Percentiles rank a stretch among this genome's conserved stretches.
These are phyloP conservation scores for Rhodeus uyekii DNA, from an alignment of 2,797 vertebrate genomes.

Conservation along the genomic window DNA sequence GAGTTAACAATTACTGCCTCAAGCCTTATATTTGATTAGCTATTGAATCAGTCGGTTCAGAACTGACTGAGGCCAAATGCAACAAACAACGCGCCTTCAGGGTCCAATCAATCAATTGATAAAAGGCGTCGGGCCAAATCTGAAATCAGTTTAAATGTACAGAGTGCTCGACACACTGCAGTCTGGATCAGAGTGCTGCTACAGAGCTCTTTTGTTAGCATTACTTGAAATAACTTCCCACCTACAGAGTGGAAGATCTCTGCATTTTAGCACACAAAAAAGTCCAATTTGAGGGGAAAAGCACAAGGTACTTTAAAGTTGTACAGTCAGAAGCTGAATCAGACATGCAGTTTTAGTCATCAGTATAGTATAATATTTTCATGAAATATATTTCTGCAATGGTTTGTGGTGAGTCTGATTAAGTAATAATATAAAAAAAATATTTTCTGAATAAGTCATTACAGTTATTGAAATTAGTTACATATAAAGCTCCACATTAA, in stretches of 20 bases:
- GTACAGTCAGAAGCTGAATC: not conserved
- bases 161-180: not conserved
- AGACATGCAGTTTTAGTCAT: not conserved
- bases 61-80: constrained; percentile 15
- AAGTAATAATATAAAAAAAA: too few species aligned
- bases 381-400: not conserved
- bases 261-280: not conserved
- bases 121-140: constrained; percentile 13
- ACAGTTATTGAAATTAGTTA: not conserved
- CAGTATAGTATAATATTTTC: not conserved
- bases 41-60: constrained; percentile 4
- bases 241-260: constrained; percentile 6
- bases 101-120: constrained; percentile 34
- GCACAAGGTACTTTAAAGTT: not conserved
- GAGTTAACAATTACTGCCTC: constrained; percentile 8
- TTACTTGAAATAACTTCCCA: constrained; percentile 29
- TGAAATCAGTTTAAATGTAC: constrained; percentile 19
- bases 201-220: constrained; percentile 6
- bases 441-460: not conserved
- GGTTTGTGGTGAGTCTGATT: not conserved
- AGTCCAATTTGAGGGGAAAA: not conserved
- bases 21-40: constrained; percentile 24
- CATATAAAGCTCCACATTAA: not conserved
- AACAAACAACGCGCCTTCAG: constrained; percentile 9
- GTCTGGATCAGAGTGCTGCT: not conserved